phyloP scores from a whole-genome alignment of 2,888 invertebrate genomes.

The Stenchaetothrips biformis region DNA sequence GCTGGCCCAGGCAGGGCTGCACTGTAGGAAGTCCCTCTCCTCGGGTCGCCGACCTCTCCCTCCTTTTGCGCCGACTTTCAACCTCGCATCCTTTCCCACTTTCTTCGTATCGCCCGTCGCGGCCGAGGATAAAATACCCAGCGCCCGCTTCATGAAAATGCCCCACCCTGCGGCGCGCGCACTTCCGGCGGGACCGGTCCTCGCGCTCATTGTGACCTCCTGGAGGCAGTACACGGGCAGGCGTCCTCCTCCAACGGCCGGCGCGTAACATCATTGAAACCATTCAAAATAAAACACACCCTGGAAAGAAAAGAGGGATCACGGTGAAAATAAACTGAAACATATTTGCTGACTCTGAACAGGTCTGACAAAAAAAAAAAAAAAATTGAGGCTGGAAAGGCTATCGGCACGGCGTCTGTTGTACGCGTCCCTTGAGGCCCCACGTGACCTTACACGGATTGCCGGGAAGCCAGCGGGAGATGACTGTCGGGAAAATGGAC shows the following conservation, averaged over 20 bases:
- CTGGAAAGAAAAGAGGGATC: too few species aligned
- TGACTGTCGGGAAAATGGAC: conserved; percentile 20
- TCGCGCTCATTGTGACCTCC: conserved; percentile 10
- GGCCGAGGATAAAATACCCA: conserved; percentile 9
- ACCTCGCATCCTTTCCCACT: too few species aligned
- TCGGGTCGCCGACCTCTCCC: neutral
- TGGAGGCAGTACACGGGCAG: conserved; percentile 20
- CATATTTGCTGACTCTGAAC: too few species aligned
- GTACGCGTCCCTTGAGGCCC: too few species aligned
- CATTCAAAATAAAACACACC: too few species aligned
- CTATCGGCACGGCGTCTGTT: too few species aligned
- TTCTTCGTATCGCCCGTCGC: neutral
- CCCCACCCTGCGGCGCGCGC: neutral
- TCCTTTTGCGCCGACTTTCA: neutral
- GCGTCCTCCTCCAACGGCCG: too few species aligned
- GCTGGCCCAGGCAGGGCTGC: neutral
- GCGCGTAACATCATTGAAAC: too few species aligned
- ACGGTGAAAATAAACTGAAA: too few species aligned
- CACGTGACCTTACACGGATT: too few species aligned
- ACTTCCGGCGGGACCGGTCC: conserved; percentile 17
- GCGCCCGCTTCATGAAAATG: neutral
- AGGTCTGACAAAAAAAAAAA: too few species aligned
- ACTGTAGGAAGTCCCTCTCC: neutral
- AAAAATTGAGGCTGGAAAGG: too few species aligned
- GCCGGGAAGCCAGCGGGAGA: neutral